Evolutionary conservation across 35 echinoderm and acorn worm species (phyloP), one percentile per base, ranked within the genome.

Genomic region (Holothuria glaberrima): DNA sequence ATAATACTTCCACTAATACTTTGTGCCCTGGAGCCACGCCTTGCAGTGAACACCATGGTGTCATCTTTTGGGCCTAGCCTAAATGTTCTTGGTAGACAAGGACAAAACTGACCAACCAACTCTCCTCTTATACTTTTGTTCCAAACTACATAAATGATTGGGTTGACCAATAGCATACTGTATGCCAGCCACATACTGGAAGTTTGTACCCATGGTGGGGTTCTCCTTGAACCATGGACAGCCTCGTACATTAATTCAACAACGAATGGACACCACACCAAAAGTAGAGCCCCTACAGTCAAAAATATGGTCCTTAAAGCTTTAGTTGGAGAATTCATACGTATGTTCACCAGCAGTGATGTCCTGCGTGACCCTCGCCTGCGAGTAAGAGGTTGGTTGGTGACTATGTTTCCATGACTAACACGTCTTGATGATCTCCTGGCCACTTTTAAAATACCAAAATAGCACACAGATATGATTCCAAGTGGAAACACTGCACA

Each of bases 321-420:
- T 82, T 97, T 97, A 12, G 92, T 75, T 35, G 95, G 95, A 10
- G 95, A 97, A 85, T 94, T 97, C 92, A 97, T 93, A 73, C 92
- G 46, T 52, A 97, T 94, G 52, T 91, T 97, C 7, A 97, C 89
- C 1, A 93, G 86, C 2, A 97, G 71, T 0, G 95, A 97, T 12
- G 95, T 91, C 61, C 92, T 67, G 18, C 95, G 84, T 65, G 95
- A 92, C 2, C 92, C 71, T 22, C 89, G 36, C 34, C 95, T 30
- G 2, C 71, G 74, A 12, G 58, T 90, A 9, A 73, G 29, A 9
- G 48, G 48, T 21, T 80, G 75, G 28, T 82, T 82, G 16, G 56
- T 86, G 48, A 97, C 91, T 6, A 97, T 90, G 82, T 94, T 93
- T 9, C 95, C 95, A 25, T 94, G 89, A 59, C 92, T 97, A 32